Evolutionary conservation across 2,113 vertebrate species (phyloP), one percentile per base, ranked within the genome.

Genomic region (Dasyprocta punctata): DNA sequence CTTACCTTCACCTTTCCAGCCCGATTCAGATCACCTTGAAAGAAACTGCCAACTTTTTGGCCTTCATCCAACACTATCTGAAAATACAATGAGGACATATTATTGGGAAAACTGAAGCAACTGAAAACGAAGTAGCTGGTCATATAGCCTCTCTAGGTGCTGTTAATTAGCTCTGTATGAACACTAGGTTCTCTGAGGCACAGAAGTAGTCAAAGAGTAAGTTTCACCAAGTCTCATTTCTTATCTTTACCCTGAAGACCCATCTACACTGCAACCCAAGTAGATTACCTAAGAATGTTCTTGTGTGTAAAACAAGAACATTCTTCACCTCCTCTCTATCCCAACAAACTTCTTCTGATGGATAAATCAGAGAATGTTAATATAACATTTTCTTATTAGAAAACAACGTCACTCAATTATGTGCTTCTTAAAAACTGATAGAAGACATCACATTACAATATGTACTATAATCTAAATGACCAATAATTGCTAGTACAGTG

Each of bases 1-100:
- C 94, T 97, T 97, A 98, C 98, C 98, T 99, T 98, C 26, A 96
- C 85, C 96, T 87, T 97, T 96, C 96, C 96, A 84, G 96, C 97
- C 69, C 95, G 49, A 92, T 44, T 82, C 91, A 97, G 84, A 95
- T 96, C 89, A 94, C 97, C 97, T 97, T 94, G 90, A 93, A 96
- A 89, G 96, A 61, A 98, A 91, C 82, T 97, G 94, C 95, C 97
- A 96, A 95, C 97, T 95, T 73, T 98, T 60, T 97, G 96, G 63
- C 97, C 97, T 96, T 98, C 97, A 75, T 89, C 97, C 54, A 97
- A 67, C 61, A 54, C 58, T 82, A 97, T 89, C 98, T 98, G 96
- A 93, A 98, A 81, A 93, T 0, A 97, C 13, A 95, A 33, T 0
- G 65, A 44, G 38, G 20, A 96, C 24, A 97, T 61, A 94, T 20